These are phyloP conservation scores for Lordiphosa clarofinis DNA, from an alignment of 1,140 invertebrate genomes.

Conservation along the genomic window DNA sequence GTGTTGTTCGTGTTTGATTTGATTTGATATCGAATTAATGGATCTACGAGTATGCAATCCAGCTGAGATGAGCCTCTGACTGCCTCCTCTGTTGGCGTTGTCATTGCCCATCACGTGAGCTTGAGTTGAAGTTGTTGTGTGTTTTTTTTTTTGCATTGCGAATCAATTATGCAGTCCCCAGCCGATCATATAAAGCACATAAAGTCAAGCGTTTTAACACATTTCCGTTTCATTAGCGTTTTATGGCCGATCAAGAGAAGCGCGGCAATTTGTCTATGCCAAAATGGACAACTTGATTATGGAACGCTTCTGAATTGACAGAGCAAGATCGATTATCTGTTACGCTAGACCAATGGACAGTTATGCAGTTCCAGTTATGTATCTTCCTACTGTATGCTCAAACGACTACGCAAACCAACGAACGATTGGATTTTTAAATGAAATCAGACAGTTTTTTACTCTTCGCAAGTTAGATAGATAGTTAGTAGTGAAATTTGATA, in stretches of 20 bases:
- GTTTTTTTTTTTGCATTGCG: background rate
- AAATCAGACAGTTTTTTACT: no score
- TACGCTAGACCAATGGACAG: constrained; percentile 17
- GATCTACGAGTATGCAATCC: constrained; percentile 31
- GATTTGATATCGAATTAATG: constrained; percentile 56
- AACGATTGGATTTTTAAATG: no score
- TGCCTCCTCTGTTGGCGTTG: no score
- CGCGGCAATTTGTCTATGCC: constrained; percentile 50
- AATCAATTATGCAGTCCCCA: constrained; percentile 40
- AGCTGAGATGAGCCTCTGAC: no score
- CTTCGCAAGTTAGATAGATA: no score
- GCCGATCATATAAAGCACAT: constrained; percentile 31
- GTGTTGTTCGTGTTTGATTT: constrained; percentile 33
- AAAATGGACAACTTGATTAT: constrained; percentile 47
- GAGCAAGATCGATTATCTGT: constrained; percentile 20
- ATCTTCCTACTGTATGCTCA: constrained; percentile 14
- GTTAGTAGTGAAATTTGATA: no score
- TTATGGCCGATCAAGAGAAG: constrained; percentile 19
- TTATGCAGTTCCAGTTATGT: constrained; percentile 9
- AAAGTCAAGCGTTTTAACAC: constrained; percentile 30
- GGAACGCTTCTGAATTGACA: constrained; percentile 19
- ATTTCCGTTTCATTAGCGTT: constrained; percentile 54
- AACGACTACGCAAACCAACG: no score
- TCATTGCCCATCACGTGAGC: constrained; percentile 12
- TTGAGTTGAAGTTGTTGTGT: no score